phyloP scores from a whole-genome alignment of 1,140 invertebrate genomes.

The Calephelis nemesis region DNA sequence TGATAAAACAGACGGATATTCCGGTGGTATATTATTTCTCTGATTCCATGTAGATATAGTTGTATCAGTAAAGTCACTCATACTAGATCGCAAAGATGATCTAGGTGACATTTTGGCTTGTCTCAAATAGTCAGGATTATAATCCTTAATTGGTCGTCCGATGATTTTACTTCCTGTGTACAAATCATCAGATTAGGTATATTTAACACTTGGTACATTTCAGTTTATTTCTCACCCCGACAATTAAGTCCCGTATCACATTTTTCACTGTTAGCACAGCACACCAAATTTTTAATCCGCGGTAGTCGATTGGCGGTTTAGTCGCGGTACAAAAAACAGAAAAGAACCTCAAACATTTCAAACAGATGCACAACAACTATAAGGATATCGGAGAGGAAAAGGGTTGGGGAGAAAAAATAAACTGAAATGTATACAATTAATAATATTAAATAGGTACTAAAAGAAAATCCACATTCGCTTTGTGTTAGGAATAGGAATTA shows the following conservation, averaged over 20 bases:
- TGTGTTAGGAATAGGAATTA: constrained; percentile 55
- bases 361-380: constrained; percentile 50
- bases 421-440: constrained; percentile 75
- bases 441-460: constrained; percentile 68
- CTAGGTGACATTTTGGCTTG: constrained; percentile 61
- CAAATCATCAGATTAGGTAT: constrained; percentile 46
- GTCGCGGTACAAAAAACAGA: constrained; percentile 22
- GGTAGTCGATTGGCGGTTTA: constrained; percentile 21
- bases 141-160: constrained; percentile 69
- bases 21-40: constrained; percentile 47
- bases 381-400: constrained; percentile 51
- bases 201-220: constrained; percentile 60
- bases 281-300: constrained; percentile 38
- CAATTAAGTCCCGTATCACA: constrained; percentile 44
- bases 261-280: constrained; percentile 62
- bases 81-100: constrained; percentile 68
- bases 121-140: constrained; percentile 64
- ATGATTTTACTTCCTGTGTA: constrained; percentile 63
- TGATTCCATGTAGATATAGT: constrained; percentile 73
- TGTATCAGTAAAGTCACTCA: constrained; percentile 73
- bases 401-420: constrained; percentile 63
- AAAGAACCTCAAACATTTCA: constrained; percentile 38
- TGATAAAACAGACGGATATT: constrained; percentile 68
- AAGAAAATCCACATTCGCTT: constrained; percentile 53
- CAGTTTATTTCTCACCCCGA: constrained; percentile 69